Percentiles rank a stretch among this genome's conserved stretches.
These are phyloP conservation scores for Theristicus caerulescens DNA, from an alignment of 2,113 vertebrate species.

Conservation along the genomic window DNA sequence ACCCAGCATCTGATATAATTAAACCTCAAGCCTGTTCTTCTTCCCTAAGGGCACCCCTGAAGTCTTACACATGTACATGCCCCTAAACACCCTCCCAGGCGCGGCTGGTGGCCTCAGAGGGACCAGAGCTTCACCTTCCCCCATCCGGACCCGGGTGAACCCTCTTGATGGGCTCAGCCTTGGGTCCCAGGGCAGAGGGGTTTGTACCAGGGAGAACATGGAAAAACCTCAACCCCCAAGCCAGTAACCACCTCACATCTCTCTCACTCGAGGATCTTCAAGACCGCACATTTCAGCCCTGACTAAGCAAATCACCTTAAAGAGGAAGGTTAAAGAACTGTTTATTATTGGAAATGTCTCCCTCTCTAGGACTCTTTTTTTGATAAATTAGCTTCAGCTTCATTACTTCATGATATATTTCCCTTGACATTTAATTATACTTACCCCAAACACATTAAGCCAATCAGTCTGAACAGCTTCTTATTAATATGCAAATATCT, in stretches of 20 bases:
- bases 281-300: conserved; percentile 58
- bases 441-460: conserved; percentile 81
- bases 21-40: background rate
- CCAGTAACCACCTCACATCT: background rate
- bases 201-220: background rate
- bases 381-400: conserved; percentile 81
- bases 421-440: conserved; percentile 84
- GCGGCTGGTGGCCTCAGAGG: background rate
- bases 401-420: conserved; percentile 81
- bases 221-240: background rate
- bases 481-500: conserved; percentile 88
- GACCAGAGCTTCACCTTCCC: background rate
- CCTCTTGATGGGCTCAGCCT: background rate
- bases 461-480: conserved; percentile 82
- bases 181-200: background rate
- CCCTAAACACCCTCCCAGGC: background rate
- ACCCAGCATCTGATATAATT: background rate
- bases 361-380: conserved; percentile 71
- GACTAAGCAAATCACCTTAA: conserved; percentile 75
- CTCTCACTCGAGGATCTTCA: background rate
- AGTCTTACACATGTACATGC: rapidly evolving
- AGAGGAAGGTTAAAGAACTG: conserved; percentile 75
- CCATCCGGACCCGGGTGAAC: rapidly evolving
- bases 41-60: background rate
- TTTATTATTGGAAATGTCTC: conserved; percentile 80